phyloP scores from a whole-genome alignment of 2,888 invertebrate genomes.

The Tenthredo distinguenda region DNA sequence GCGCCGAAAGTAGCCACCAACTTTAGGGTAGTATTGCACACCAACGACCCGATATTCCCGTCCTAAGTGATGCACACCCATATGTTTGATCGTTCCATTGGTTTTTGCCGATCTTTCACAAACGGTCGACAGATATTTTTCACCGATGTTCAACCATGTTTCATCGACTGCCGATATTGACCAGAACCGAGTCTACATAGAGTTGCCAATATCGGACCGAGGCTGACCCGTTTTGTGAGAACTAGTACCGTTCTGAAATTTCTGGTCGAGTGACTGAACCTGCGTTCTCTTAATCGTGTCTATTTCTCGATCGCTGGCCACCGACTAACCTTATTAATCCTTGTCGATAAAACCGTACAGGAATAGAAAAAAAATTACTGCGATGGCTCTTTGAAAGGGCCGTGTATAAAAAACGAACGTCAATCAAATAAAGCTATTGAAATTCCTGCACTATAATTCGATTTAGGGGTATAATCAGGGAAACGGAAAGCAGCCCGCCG shows the following conservation, averaged over 20 bases:
- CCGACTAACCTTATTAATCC: neutral
- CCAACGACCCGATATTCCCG: neutral
- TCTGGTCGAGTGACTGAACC: neutral
- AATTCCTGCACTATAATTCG: neutral
- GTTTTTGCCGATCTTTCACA: neutral
- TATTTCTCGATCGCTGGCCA: neutral
- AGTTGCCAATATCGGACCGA: conserved; percentile 8
- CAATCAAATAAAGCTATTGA: conserved; percentile 10
- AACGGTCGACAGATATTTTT: neutral
- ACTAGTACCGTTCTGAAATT: neutral
- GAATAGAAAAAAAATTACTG: neutral
- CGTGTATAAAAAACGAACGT: neutral
- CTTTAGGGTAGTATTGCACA: too few species aligned
- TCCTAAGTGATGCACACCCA: neutral
- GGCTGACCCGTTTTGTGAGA: neutral
- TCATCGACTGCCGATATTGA: neutral
- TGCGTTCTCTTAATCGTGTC: neutral
- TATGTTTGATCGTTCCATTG: neutral
- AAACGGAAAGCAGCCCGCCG: neutral
- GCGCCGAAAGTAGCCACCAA: too few species aligned
- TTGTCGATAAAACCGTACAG: neutral
- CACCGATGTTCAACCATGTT: neutral
- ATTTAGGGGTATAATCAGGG: neutral
- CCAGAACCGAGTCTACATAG: neutral
- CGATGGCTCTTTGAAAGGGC: neutral